Evolutionary conservation across 2,797 vertebrate species (phyloP).

Genomic region (Holocentrus rufus): DNA sequence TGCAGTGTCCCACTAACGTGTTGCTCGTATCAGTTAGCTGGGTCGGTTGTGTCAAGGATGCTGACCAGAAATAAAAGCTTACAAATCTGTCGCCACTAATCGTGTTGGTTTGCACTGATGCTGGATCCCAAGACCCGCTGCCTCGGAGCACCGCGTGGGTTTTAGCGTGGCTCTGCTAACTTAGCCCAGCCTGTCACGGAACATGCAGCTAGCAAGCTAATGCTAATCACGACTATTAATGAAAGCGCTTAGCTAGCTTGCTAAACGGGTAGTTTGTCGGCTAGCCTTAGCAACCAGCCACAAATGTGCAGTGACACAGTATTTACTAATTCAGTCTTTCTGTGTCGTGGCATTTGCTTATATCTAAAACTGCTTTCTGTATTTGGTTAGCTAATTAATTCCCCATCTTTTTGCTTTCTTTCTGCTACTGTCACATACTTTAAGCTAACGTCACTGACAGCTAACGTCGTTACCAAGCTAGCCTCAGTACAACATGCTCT

Average conservation of each 20-base stretch:
- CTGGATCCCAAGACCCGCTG: slow-evolving; percentile 9
- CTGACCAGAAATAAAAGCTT: not conserved
- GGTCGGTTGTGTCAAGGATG: not conserved
- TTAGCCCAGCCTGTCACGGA: slow-evolving; percentile 38
- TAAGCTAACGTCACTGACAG: slow-evolving; percentile 45
- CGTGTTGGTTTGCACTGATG: not conserved
- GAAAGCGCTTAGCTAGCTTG: slow-evolving; percentile 45
- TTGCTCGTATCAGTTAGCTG: slow-evolving; percentile 44
- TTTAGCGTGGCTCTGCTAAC: slow-evolving; percentile 76
- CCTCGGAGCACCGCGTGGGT: slow-evolving; percentile 75
- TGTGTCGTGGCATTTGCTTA: not conserved
- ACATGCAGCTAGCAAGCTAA: slow-evolving; percentile 70
- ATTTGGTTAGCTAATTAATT: not conserved
- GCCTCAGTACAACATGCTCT: slow-evolving; percentile 25
- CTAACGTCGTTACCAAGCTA: slow-evolving; percentile 60
- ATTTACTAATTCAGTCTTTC: rapidly evolving
- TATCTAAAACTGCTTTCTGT: not conserved
- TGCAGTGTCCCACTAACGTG: slow-evolving; percentile 65
- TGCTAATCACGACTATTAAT: slow-evolving; percentile 32
- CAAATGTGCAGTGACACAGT: not conserved
- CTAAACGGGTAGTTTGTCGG: slow-evolving; percentile 36
- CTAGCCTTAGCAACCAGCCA: slow-evolving; percentile 37
- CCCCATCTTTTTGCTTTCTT: not conserved
- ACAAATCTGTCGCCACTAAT: not conserved
- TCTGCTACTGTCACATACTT: slow-evolving; percentile 49